phyloP scores from a whole-genome alignment of 2,797 vertebrate genomes.

The Diglossa cyanea region DNA sequence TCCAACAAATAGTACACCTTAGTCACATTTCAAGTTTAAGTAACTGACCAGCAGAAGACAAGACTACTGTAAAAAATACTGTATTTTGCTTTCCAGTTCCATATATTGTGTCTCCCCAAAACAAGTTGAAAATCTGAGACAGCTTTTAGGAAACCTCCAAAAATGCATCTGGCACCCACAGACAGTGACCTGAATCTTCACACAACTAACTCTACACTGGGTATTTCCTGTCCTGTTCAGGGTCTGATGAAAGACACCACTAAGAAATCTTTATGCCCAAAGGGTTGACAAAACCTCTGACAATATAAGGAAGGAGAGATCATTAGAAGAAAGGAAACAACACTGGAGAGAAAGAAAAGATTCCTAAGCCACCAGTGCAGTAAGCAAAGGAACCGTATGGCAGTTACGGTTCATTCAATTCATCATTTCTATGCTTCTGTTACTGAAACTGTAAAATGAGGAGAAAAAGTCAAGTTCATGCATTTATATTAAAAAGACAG shows the following conservation, averaged over 20 bases:
- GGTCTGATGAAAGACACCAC: background rate
- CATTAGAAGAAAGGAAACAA: background rate
- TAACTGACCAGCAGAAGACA: background rate
- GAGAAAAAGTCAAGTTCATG: background rate
- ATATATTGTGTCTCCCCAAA: background rate
- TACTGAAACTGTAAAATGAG: background rate
- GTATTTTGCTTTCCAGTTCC: background rate
- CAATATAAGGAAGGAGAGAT: background rate
- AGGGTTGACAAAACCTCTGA: background rate
- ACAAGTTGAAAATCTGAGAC: background rate
- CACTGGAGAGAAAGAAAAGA: background rate
- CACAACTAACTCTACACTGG: background rate
- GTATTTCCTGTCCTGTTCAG: background rate
- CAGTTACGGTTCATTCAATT: background rate
- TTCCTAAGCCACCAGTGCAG: background rate
- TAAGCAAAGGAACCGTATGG: background rate
- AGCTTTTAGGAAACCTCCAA: background rate
- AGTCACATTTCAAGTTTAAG: background rate
- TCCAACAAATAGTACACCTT: background rate
- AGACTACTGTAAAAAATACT: background rate
- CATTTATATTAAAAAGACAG: background rate
- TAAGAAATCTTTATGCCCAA: background rate
- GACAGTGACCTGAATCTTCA: background rate
- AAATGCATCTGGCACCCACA: background rate
- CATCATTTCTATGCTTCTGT: background rate